phyloP scores from a whole-genome alignment of 1,140 invertebrate species.

The Macrotrachela quadricornifera region DNA sequence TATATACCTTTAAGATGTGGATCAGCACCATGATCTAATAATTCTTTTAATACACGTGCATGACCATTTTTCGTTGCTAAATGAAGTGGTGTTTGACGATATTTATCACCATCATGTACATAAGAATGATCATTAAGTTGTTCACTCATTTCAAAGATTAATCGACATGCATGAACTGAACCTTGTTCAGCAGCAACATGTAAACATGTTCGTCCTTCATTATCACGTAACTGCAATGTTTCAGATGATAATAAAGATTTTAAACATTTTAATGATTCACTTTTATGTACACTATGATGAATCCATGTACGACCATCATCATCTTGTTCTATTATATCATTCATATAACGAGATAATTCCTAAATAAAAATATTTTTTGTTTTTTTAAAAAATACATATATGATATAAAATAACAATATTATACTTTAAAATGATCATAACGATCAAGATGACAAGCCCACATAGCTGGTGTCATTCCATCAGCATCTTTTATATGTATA shows the following conservation, averaged over 20 bases:
- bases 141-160: slow-evolving; percentile 22
- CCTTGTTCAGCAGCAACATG: slow-evolving; percentile 12
- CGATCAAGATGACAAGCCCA: slow-evolving; percentile 30
- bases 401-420: slow-evolving; percentile 10
- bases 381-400: no score
- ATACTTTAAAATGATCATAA: slow-evolving; percentile 25
- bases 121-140: no score
- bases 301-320: slow-evolving; percentile 24
- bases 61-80: slow-evolving; percentile 27
- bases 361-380: no score
- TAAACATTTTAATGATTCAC: slow-evolving; percentile 26
- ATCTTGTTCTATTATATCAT: slow-evolving; percentile 17
- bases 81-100: slow-evolving; percentile 23
- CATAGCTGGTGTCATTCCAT: slow-evolving; percentile 28
- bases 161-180: slow-evolving; percentile 19
- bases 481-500: slow-evolving; percentile 15
- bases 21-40: slow-evolving; percentile 23
- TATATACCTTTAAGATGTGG: no score
- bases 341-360: no score
- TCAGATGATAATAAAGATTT: slow-evolving; percentile 12
- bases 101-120: slow-evolving; percentile 18
- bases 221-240: slow-evolving; percentile 4
- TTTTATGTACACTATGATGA: slow-evolving; percentile 26
- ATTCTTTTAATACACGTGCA: slow-evolving; percentile 23
- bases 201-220: slow-evolving; percentile 11